Base-by-base conservation (phyloP, 2,888 invertebrate genomes). In the Uropetala carovei region DNA sequence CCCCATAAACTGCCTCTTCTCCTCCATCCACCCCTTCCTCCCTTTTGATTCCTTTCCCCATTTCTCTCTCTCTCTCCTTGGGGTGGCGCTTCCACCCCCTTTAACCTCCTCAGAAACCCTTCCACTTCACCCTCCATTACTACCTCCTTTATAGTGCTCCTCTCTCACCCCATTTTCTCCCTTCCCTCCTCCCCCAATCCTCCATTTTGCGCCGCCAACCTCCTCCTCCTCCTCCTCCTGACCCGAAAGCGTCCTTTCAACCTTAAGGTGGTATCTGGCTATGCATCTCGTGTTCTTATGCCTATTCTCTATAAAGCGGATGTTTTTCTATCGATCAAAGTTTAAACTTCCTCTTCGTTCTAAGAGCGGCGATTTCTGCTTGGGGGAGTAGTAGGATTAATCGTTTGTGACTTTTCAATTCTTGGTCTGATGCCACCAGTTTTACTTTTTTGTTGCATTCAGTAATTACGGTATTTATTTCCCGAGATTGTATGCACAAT, bases 41-140 rank as follows among this genome's bases (percentile, higher is more conserved):
- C 75, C 75, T 22, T 22, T 64, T n/a, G 8, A 64, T 64, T 64
- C 16, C 64, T 64, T n/a, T 0, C n/a, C 7, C 64, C 14, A n/a
- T 64, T 64, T 64, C 2, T 18, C 64, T 64, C 75, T 16, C 22
- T 43, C 43, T 3, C 43, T 43, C 75, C 27, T 75, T 22, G 27
- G 75, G 75, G n/a, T 75, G 22, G 22, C 75, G 22, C n/a, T 75
- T 75, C 75, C 75, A 27, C 75, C 22, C 75, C 22, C 13, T 75
- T 75, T 27, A n/a, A 27, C 75, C 22, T 27, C 22, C 13, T 75
- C 9, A 75, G 22, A 75, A 22, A 22, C 27, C 75, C 75, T 75
- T 75, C 11, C 16, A 27, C 75, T 68, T 68, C 68, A 68, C 68
- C 68, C 68, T 68, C 68, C 68, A 68, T 68, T 68, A 68, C 68